Base-by-base conservation (phyloP, 2,113 vertebrate genomes). In the Coracopsis vasa region DNA sequence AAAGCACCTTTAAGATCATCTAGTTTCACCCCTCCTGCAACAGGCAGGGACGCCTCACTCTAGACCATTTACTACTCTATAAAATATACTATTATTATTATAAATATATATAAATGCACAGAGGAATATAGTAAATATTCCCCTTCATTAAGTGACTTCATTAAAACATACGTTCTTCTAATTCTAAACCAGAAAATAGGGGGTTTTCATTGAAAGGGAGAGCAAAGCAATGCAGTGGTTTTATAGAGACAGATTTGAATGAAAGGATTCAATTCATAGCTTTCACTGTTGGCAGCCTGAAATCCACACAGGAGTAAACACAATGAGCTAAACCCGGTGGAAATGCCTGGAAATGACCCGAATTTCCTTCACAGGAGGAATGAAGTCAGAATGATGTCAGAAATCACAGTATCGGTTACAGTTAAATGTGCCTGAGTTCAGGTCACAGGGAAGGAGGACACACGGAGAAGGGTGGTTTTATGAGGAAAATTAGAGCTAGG, bases 221-320 rank as follows among this genome's bases (percentile, higher is more conserved):
- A 78, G 67, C n/a, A 70, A 71, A 94, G 41, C 28, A 53, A 24
- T 2, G 2, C 20, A 27, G 14, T 3, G 51, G 33, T 25, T 47
- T 27, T 4, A 42, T 0, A 0, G 80, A 84, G 44, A 23, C 10
- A 70, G 54, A 53, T 33, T 19, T 1, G 1, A 74, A 45, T 33
- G 93, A 29, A 66, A 88, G 66, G 78, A 29, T 31, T 88, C 37
- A 6, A 5, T 11, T 13, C 10, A 6, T 44, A 88, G 44, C 65
- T 17, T 25, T 39, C 37, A 4, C 3, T 72, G 18, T 7, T 61
- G 81, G 48, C 58, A 31, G 29, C n/a, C 80, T 60, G 33, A 66
- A 88, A 65, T 13, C 14, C 42, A 15, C 12, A 8, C 1, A 50
- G 56, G 37, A 90, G 17, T 3, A 33, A 45, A 48, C 19, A 9